Percentiles rank a stretch among this genome's conserved stretches.
phyloP scores from a whole-genome alignment of 53 echinoderm and acorn worm species.

The Actinopyga echinites region DNA sequence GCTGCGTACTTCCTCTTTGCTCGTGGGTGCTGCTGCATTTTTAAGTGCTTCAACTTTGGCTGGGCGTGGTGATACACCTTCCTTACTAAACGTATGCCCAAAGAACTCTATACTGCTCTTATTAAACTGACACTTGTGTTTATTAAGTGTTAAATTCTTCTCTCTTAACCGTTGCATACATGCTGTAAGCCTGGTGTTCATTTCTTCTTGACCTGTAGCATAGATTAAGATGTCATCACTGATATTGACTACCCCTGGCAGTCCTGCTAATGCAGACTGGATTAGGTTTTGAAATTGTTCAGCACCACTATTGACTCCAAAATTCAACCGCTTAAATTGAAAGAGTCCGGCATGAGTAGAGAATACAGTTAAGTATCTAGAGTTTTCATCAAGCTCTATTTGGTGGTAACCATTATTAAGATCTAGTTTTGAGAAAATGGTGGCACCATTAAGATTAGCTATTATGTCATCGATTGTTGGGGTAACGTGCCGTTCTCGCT shows the following conservation, averaged over 20 bases:
- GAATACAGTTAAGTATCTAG: conserved; percentile 57
- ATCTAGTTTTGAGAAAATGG: conserved; percentile 49
- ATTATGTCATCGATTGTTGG: conserved; percentile 55
- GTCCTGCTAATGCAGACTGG: conserved; percentile 50
- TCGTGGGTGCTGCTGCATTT: conserved; percentile 50
- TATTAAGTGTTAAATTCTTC: conserved; percentile 27
- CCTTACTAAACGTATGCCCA: conserved; percentile 39
- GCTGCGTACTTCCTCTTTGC: conserved; percentile 53
- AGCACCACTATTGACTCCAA: conserved; percentile 57
- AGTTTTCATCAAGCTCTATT: conserved; percentile 46
- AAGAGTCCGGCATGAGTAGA: conserved; percentile 62
- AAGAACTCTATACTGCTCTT: conserved; percentile 47
- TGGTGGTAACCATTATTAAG: conserved; percentile 41
- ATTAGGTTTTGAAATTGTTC: conserved; percentile 61
- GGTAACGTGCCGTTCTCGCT: conserved; percentile 35
- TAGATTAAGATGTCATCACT: conserved; percentile 56
- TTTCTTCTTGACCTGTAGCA: conserved; percentile 36
- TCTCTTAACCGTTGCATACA: conserved; percentile 50
- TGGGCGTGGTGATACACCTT: conserved; percentile 48
- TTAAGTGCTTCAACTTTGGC: conserved; percentile 35
- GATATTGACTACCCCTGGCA: conserved; percentile 61
- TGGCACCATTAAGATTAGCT: conserved; percentile 47
- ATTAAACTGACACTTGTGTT: conserved; percentile 44
- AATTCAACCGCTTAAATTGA: conserved; percentile 52
- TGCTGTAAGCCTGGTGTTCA: conserved; percentile 5